Base-by-base conservation (phyloP, 2,888 invertebrate genomes). In the Lithodes maja region DNA sequence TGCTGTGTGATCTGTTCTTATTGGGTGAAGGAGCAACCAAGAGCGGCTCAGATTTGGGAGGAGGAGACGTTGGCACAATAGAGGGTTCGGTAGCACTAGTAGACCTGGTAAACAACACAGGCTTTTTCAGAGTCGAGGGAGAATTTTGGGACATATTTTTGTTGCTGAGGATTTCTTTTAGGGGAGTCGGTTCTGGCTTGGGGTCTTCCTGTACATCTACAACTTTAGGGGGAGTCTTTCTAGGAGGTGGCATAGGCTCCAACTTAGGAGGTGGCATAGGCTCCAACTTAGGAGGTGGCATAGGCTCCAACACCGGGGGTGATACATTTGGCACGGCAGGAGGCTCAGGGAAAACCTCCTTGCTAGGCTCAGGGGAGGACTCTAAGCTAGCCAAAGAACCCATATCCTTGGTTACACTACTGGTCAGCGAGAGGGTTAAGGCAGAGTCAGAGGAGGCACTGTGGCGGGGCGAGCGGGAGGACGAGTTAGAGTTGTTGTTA, bases 361-460 rank as follows among this genome's bases (percentile, higher is more conserved):
- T 7, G 50, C 68, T 69, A n/a, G 85, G 85, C 69, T 85, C 82
- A 12, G 84, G 84, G 7, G 81, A 89, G 55, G 88, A 85, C 61
- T 84, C 88, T 68, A 52, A 53, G 61, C 85, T 89, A 15, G 50
- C 53, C 33, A 85, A 53, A 53, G 88, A 89, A 80, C 81, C 74
- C n/a, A 68, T 85, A 81, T 89, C 88, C 53, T 89, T 89, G 55
- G 88, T 49, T 3, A 86, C 61, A 68, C 84, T 89, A 85, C 88
- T 89, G 71, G 88, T 68, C 12, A 89, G 77, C 17, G 88, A 89
- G n/a, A 79, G 12, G 52, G 88, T 68, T 68, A 75, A 61, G 55
- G 88, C 85, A 75, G 88, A 85, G 50, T 89, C 88, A 75, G 88
- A 81, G 49, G 85, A 89, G 74, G 85, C 75, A 53, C 81, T 85